These are phyloP conservation scores for Spilogale gracilis DNA, from an alignment of 2,113 vertebrate genomes.

Conservation along the genomic window DNA sequence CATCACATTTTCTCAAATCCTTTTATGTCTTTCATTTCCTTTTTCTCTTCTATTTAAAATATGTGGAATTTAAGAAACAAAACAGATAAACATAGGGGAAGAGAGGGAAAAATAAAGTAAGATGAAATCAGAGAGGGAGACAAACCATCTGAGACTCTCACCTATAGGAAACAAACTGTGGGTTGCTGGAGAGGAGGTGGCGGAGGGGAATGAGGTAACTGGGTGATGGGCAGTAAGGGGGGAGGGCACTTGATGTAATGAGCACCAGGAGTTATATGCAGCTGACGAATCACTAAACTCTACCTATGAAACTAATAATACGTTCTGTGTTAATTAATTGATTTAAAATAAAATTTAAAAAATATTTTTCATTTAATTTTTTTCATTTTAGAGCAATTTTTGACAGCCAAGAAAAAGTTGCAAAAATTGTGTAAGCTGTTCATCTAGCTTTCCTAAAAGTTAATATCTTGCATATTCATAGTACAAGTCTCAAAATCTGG, in stretches of 20 bases:
- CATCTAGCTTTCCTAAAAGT: background rate
- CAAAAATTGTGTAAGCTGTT: background rate
- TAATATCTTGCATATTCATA: background rate
- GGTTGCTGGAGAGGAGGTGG: no score
- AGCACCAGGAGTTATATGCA: background rate
- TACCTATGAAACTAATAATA: background rate
- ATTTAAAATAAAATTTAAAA: background rate
- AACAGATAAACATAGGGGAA: background rate
- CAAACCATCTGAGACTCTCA: background rate
- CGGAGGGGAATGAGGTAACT: no score
- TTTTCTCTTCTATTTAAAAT: background rate
- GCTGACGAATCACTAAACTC: background rate
- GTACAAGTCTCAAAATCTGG: background rate
- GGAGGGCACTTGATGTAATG: background rate
- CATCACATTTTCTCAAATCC: background rate
- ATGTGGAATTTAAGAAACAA: background rate
- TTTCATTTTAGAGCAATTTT: constrained; percentile 36
- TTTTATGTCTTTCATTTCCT: background rate
- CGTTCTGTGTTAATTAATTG: background rate
- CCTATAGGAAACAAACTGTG: background rate
- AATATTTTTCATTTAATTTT: background rate
- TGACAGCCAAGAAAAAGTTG: background rate
- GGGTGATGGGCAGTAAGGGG: background rate
- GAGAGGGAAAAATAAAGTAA: background rate
- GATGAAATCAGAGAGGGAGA: background rate